phyloP scores from a whole-genome alignment of 2,113 vertebrate genomes.

The Petromus typicus region DNA sequence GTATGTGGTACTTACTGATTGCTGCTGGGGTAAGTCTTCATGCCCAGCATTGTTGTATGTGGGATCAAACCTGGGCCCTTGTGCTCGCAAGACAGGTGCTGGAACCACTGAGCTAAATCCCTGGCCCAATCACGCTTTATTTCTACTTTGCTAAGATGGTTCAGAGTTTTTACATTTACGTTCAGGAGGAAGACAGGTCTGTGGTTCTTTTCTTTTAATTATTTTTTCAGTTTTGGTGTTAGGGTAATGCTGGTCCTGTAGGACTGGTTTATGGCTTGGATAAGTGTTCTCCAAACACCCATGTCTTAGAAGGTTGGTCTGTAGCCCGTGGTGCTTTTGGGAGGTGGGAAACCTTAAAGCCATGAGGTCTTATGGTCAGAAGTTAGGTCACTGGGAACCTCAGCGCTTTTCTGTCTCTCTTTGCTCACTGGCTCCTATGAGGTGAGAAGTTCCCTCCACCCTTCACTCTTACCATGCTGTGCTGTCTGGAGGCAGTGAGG shows the following conservation, averaged over 20 bases:
- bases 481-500: background rate
- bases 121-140: too few relatives aligned
- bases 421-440: background rate
- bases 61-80: too few relatives aligned
- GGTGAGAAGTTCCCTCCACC: background rate
- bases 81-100: too few relatives aligned
- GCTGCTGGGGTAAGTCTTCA: too few relatives aligned
- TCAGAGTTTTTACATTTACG: background rate
- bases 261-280: background rate
- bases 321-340: background rate
- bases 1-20: too few relatives aligned
- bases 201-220: background rate
- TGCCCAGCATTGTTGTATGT: too few relatives aligned
- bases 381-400: background rate
- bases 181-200: background rate
- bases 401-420: background rate
- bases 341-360: background rate
- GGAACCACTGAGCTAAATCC: too few relatives aligned
- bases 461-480: background rate
- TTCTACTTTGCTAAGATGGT: background rate
- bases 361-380: background rate
- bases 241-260: background rate
- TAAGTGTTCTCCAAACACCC: background rate
- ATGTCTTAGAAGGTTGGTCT: background rate
- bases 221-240: background rate